A percentile compares a stretch with the other conserved stretches of the same genome.
phyloP scores from a whole-genome alignment of 2,888 invertebrate genomes.

The Dolichopus griseipennis region DNA sequence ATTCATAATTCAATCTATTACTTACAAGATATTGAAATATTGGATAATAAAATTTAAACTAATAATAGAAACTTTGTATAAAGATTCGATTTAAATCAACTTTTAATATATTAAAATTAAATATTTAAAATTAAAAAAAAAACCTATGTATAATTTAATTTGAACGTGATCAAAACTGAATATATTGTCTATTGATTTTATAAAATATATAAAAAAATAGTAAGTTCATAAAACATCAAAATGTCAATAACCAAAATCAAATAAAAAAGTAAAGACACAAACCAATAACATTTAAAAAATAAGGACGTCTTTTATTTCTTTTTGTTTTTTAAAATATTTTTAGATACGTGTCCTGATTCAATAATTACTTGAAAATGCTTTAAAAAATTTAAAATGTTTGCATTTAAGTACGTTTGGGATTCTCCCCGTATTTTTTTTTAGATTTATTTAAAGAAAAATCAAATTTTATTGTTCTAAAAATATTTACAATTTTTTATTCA shows the following conservation, averaged over 20 bases:
- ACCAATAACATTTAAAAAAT: neutral
- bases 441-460: neutral
- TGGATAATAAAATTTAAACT: no score
- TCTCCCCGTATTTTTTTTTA: neutral
- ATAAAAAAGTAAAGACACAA: neutral
- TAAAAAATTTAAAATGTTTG: no score
- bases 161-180: neutral
- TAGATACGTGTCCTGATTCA: neutral
- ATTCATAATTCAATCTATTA: no score
- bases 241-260: neutral
- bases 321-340: neutral
- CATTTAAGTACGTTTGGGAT: neutral
- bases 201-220: no score
- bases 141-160: neutral
- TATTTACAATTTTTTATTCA: no score
- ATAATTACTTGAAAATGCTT: neutral
- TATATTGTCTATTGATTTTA: neutral
- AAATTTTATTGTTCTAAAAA: no score
- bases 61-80: no score
- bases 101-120: no score
- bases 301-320: neutral
- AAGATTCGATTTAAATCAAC: no score
- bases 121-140: no score
- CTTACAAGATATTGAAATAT: no score
- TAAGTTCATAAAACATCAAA: neutral